A percentile compares a stretch with the other conserved stretches of the same genome.
Conservation (phyloP, 2,888 invertebrate genomes). For the Chymomyza caudatula region DNA sequence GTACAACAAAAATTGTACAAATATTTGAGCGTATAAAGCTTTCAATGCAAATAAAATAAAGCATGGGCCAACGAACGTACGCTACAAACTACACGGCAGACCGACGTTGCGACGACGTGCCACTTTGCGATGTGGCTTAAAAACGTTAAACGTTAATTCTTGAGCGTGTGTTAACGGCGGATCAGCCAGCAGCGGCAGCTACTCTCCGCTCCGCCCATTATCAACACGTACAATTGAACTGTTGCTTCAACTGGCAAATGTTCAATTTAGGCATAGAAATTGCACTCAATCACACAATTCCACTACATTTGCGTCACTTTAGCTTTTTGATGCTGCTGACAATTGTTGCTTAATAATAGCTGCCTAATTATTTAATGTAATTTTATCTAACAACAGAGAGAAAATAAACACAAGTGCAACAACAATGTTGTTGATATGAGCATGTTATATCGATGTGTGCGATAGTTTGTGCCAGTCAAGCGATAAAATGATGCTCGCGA, state of each 20-base stretch:
- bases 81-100: not conserved
- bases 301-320: not conserved
- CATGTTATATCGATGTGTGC: not conserved
- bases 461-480: too few relatives aligned
- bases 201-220: conserved; percentile 29
- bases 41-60: conserved; percentile 11
- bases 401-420: not conserved
- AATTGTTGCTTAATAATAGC: not conserved
- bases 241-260: conserved; percentile 12
- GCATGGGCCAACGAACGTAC: not conserved
- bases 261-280: not conserved
- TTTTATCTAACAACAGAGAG: not conserved
- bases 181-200: not conserved
- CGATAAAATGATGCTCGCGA: not conserved
- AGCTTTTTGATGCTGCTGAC: not conserved
- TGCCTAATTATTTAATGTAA: not conserved
- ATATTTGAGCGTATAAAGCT: conserved; percentile 9
- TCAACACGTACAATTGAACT: conserved; percentile 12
- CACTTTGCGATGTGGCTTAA: conserved; percentile 58
- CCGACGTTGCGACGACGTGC: conserved; percentile 14
- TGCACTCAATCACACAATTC: not conserved
- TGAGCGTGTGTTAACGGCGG: not conserved
- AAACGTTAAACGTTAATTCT: conserved; percentile 43
- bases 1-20: not conserved
- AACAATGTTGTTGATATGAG: not conserved